Evolutionary conservation across 1,140 invertebrate genomes (phyloP).

Genomic region (Drosophila athabasca): DNA sequence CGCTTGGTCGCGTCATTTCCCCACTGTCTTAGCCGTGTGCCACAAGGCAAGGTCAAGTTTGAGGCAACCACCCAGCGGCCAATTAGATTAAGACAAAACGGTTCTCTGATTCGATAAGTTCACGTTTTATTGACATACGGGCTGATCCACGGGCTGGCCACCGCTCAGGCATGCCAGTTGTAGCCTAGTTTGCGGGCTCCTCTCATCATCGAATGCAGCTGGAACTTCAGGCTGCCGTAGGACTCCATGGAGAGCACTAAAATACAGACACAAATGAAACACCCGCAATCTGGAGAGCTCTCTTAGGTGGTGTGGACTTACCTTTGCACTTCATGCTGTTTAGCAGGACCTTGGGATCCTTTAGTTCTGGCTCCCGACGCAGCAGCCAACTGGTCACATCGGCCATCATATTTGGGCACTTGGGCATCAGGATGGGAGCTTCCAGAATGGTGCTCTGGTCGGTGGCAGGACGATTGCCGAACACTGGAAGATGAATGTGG

Average conservation of each 20-base stretch:
- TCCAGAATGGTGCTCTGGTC: constrained; percentile 25
- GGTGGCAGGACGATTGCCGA: constrained; percentile 33
- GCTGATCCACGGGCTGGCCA: background rate
- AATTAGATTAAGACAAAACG: constrained; percentile 76
- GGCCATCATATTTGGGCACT: constrained; percentile 67
- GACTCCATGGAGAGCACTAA: constrained; percentile 64
- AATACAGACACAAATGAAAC: background rate
- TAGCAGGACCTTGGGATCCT: constrained; percentile 75
- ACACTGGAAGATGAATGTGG: constrained; percentile 78
- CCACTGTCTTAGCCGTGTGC: constrained; percentile 22
- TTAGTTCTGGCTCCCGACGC: constrained; percentile 73
- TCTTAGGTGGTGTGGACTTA: constrained; percentile 1
- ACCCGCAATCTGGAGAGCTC: background rate
- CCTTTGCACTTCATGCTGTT: constrained; percentile 75
- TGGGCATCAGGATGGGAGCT: constrained; percentile 73
- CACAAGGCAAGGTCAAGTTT: constrained; percentile 73
- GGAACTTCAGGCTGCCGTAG: constrained; percentile 61
- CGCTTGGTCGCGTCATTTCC: constrained; percentile 27
- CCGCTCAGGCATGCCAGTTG: constrained; percentile 61
- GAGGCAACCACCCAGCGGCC: constrained; percentile 44
- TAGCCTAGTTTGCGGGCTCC: constrained; percentile 65
- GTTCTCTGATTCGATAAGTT: constrained; percentile 37
- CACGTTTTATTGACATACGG: constrained; percentile 65
- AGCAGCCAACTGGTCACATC: constrained; percentile 76
- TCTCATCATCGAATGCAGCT: constrained; percentile 55